Percentiles rank a stretch among this genome's conserved stretches.
Conservation (phyloP, 2,113 vertebrate genomes). For the Channa argus region DNA sequence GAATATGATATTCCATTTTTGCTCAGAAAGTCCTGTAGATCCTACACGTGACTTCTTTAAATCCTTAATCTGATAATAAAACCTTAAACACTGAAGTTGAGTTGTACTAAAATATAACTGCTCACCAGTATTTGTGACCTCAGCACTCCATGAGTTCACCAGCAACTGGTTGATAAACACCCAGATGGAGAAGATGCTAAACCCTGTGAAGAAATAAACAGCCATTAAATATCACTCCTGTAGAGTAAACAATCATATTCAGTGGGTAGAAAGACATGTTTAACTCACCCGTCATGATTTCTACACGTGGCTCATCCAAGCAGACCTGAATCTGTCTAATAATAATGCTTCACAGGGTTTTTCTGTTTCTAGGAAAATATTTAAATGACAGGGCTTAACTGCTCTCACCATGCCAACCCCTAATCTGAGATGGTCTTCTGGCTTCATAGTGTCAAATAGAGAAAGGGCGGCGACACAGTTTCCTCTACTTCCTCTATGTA, state of each 20-base stretch:
- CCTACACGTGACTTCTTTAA: no score
- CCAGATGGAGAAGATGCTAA: constrained; percentile 37
- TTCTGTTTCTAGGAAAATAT: not conserved
- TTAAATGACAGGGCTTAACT: not conserved
- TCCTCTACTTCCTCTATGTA: constrained; percentile 43
- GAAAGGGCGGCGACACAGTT: constrained; percentile 26
- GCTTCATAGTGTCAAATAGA: not conserved
- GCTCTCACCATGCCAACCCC: not conserved
- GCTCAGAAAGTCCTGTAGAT: no score
- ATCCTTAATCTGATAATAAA: no score
- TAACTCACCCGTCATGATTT: constrained; percentile 64
- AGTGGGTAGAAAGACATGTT: not conserved
- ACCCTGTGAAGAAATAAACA: constrained; percentile 19
- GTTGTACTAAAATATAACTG: no score
- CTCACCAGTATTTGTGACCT: constrained; percentile 59
- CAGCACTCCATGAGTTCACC: constrained; percentile 30
- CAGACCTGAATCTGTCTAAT: not conserved
- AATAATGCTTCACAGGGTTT: not conserved
- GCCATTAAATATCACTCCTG: not conserved
- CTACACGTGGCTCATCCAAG: not conserved
- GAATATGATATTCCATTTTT: no score
- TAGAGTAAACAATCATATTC: not conserved
- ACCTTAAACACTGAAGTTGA: no score
- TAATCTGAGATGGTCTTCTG: not conserved
- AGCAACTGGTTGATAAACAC: constrained; percentile 51